phyloP scores from a whole-genome alignment of 2,888 invertebrate genomes.

The Cepaea hortensis region DNA sequence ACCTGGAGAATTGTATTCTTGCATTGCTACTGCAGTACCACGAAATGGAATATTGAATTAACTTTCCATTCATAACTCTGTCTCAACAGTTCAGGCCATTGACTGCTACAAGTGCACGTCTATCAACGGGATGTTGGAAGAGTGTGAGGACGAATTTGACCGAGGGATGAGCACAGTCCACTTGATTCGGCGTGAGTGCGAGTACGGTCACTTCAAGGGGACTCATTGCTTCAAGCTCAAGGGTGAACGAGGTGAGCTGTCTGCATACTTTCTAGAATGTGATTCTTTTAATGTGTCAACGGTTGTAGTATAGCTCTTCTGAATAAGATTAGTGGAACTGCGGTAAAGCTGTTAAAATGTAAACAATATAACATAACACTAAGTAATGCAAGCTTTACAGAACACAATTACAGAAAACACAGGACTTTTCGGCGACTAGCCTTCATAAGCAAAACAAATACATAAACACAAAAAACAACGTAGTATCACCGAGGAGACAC shows the following conservation, averaged over 20 bases:
- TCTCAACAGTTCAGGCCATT: constrained; percentile 59
- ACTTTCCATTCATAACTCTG: neutral
- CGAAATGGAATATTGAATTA: neutral
- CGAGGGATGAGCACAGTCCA: constrained; percentile 59
- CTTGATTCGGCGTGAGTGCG: constrained; percentile 62
- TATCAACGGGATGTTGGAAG: constrained; percentile 56
- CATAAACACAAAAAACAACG: no score
- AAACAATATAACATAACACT: no score
- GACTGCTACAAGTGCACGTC: constrained; percentile 70
- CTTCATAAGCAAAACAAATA: no score
- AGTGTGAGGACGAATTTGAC: constrained; percentile 65
- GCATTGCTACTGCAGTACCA: no score
- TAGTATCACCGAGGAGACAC: no score
- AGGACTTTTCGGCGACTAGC: no score
- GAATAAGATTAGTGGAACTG: no score
- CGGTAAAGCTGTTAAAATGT: no score
- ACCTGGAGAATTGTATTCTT: no score
- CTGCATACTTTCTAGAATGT: neutral
- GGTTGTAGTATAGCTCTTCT: no score
- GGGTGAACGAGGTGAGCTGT: constrained; percentile 61
- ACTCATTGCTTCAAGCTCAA: constrained; percentile 69
- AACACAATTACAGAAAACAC: no score
- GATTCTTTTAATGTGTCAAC: neutral
- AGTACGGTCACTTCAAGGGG: constrained; percentile 66
- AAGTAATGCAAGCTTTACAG: no score